phyloP scores from a whole-genome alignment of 2,797 vertebrate species.

The Sebastiscus tertius region DNA sequence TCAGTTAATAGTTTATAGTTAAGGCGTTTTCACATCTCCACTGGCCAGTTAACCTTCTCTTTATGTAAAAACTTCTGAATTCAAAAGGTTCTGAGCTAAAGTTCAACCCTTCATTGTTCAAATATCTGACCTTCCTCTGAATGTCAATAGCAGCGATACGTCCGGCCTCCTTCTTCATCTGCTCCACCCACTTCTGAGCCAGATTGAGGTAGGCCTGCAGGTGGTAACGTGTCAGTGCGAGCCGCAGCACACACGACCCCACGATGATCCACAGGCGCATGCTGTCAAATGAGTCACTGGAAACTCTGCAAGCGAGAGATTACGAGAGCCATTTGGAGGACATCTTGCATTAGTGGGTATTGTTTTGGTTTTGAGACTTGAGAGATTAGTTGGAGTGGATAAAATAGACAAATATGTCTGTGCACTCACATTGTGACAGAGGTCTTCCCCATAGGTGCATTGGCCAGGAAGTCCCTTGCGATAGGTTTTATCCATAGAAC shows the following conservation, averaged over 20 bases:
- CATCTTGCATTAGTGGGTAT: background rate
- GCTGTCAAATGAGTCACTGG: constrained; percentile 86
- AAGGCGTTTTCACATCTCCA: background rate
- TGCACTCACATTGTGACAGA: constrained; percentile 87
- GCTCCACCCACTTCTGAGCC: constrained; percentile 90
- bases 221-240: constrained; percentile 87
- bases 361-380: background rate
- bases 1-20: background rate
- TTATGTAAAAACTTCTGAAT: background rate
- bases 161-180: constrained; percentile 91
- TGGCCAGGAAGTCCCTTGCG: constrained; percentile 90
- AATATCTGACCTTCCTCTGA: constrained; percentile 87
- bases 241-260: constrained; percentile 83
- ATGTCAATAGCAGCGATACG: constrained; percentile 91
- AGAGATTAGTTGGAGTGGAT: background rate
- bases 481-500: constrained; percentile 93
- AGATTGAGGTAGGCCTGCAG: constrained; percentile 95
- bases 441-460: constrained; percentile 86
- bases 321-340: background rate
- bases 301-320: constrained; percentile 77
- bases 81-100: background rate
- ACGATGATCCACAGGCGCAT: constrained; percentile 90
- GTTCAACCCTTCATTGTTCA: background rate
- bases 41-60: background rate
- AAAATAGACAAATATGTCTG: background rate